Evolutionary conservation across 2,797 vertebrate genomes (phyloP), one percentile per base, ranked within the genome.

Genomic region (Pantherophis vulpinus): DNA sequence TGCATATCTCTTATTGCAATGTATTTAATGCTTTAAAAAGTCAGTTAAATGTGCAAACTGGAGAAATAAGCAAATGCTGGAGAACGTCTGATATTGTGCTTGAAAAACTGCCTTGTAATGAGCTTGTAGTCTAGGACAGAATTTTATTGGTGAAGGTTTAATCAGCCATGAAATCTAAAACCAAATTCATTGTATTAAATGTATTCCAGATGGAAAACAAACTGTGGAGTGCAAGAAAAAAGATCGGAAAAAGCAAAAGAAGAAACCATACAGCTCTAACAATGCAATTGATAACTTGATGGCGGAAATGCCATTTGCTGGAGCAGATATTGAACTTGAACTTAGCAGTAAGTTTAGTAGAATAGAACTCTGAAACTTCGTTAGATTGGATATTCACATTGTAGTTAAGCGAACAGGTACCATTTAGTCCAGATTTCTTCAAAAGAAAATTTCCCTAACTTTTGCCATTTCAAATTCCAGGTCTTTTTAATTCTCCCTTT

Each of bases 301-400:
- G 97, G 97, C 96, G 10, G 98, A 99, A 96, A 98, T 99, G 93
- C 98, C 99, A 0, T 98, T 99, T 97, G 97, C 97, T 23, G 94
- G 97, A 95, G 96, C 98, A 60, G 97, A 98, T 92, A 97, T 97
- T 89, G 98, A 98, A 97, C 98, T 98, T 87, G 98, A 98, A 83
- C 97, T 98, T 92, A 97, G 94, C 94, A 97, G 99, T 99, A 98
- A 97, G 98, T 98, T 94, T 88, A 56, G 16, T 91, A 89, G 93
- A 88, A 5, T 56, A 91, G 61, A 92, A 70, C 10, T 91, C 8
- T 87, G 8, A 83, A 58, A 11, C 14, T 37, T 3, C 7, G 74
- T 83, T 54, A 42, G 14, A 55, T 63, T 89, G 47, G 10, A 32
- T 93, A 61, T 16, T 51, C 7, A 32, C 25, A 9, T 13, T 42